A percentile compares a stretch with the other conserved stretches of the same genome.
phyloP scores from a whole-genome alignment of 2,888 invertebrate genomes.

The Loripinus fragilis region DNA sequence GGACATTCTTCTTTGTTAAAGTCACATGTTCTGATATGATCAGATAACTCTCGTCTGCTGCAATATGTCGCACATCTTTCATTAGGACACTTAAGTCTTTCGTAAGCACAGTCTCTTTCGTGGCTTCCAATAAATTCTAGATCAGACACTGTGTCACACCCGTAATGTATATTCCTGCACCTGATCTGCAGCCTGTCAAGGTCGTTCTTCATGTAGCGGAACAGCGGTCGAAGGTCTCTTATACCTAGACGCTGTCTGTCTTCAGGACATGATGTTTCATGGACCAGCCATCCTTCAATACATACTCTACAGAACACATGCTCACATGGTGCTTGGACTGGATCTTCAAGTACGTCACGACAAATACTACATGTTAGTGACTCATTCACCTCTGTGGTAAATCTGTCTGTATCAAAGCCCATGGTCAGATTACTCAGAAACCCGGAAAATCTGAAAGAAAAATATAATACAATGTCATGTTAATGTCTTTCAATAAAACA shows the following conservation, averaged over 20 bases:
- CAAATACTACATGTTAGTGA: constrained; percentile 78
- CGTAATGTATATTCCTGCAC: constrained; percentile 66
- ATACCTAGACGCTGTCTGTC: constrained; percentile 68
- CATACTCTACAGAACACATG: constrained; percentile 78
- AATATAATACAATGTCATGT: too few species aligned
- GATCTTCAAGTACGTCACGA: constrained; percentile 76
- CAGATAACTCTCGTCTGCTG: constrained; percentile 54
- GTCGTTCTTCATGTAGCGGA: constrained; percentile 76
- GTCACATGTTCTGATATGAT: constrained; percentile 65
- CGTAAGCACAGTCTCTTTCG: constrained; percentile 66
- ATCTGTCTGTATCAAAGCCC: constrained; percentile 77
- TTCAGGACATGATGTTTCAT: constrained; percentile 76
- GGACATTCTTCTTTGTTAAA: constrained; percentile 67
- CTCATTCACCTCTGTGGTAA: constrained; percentile 71
- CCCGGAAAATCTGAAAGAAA: constrained; percentile 17
- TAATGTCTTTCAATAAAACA: too few species aligned
- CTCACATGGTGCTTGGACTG: constrained; percentile 79
- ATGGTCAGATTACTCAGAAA: constrained; percentile 46
- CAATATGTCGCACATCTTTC: constrained; percentile 64
- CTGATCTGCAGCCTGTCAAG: constrained; percentile 67
- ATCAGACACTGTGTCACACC: constrained; percentile 65
- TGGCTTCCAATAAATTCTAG: constrained; percentile 69
- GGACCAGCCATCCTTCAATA: constrained; percentile 76
- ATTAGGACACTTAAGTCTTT: constrained; percentile 67
- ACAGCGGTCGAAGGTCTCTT: constrained; percentile 67